Evolutionary conservation across 2,797 vertebrate species (phyloP), one percentile per base, ranked within the genome.

Genomic region (Mergus octosetaceus): DNA sequence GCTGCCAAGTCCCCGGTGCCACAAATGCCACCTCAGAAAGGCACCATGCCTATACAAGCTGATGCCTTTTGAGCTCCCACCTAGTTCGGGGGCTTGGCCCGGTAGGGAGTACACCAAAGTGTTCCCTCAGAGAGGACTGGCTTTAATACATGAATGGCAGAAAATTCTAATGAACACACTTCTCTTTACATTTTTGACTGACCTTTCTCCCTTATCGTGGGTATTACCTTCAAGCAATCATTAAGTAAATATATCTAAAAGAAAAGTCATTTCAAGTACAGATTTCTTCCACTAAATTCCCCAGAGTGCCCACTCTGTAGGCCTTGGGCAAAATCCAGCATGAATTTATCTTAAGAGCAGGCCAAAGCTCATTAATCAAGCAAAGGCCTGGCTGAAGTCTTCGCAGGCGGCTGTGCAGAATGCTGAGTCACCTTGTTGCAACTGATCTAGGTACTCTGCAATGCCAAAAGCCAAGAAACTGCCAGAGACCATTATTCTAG

Each of bases 311-410:
- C 45, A 87, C 71, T 86, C 80, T 79, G 28, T 88, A 95, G 94
- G 80, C 95, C 73, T 97, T 95, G 90, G 94, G 93, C 85, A 96
- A 96, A 95, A 94, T 94, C 86, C 79, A 92, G 81, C 87, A 93
- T 60, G 27, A 96, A 97, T 97, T 96, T 94, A 87, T 95, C 96
- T 95, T 84, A 54, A 96, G 94, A 95, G 95, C 12, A 96, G 72
- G 74, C 92, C 80, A 89, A 34, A 41, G 54, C 70, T 90, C 96
- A 96, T 97, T 97, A 97, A 97, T 97, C 97, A 98, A 96, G 93
- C 41, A 21, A 93, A 95, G 75, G 91, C 88, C 92, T 96, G 89
- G 97, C 94, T 89, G 73, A 84, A 88, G 78, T 81, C 92, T 91
- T 96, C 94, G 54, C 80, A 87, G 95, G 88, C 12, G 2, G 91